Evolutionary conservation across 2,797 vertebrate species (phyloP), one percentile per base, ranked within the genome.

Genomic region (Sparus aurata): DNA sequence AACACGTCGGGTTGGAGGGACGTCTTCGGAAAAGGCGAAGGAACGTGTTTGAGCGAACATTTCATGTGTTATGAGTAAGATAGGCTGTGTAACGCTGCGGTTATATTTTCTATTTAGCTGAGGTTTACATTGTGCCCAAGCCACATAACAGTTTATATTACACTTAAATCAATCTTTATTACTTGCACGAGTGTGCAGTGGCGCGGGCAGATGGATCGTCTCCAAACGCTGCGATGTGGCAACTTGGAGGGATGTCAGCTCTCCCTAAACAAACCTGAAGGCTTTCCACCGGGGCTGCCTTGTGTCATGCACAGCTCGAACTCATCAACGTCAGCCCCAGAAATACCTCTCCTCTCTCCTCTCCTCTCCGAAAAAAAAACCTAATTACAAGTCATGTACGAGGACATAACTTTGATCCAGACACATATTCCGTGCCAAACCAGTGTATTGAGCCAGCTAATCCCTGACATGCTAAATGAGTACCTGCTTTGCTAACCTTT

Each of bases 211-310:
- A 88, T 80, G 89, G 91, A 79, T 80, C 50, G 27, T 85, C 92
- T 94, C 92, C 77, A 78, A 85, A 79, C 23, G 70, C 84, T 83
- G 81, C 68, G 84, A 85, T 75, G 78, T 79, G 77, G 83, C 87
- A 86, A 88, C 90, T 90, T 83, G 79, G 67, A 17, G 75, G 81
- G 75, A 81, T 82, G 91, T 94, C 93, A 92, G 89, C 13, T 89
- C 91, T 91, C 89, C 89, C 88, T 88, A 95, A 95, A 95, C 93
- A 95, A 90, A 91, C 67, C 75, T 71, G 84, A 92, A 88, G 90
- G 88, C 84, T 87, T 79, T 88, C 84, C 86, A 77, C 77, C 20
- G 74, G 82, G 80, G 79, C 92, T 80, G 90, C 91, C 77, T 90
- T 25, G 68, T 92, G 86, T 95, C 92, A 85, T 67, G 65, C 87